Evolutionary conservation across 2,797 vertebrate species (phyloP).

Genomic region (Falco concolor): DNA sequence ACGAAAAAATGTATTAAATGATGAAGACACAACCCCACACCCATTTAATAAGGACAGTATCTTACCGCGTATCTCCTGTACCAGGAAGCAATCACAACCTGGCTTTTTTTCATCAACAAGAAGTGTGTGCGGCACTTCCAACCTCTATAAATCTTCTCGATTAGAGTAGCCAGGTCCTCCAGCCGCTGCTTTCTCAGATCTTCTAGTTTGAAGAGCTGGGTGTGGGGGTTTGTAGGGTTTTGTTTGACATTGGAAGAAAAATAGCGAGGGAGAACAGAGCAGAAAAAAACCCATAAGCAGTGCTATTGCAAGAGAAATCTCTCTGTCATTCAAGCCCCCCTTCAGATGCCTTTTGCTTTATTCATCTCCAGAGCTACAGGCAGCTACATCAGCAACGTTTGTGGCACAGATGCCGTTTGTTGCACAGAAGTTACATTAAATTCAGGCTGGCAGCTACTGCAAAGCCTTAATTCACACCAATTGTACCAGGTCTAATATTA

Average conservation of each 20-base stretch:
- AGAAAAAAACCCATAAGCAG: background rate
- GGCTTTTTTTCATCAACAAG: conserved; percentile 89
- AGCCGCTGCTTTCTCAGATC: conserved; percentile 87
- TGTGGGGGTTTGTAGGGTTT: background rate
- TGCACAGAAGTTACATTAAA: fast-evolving
- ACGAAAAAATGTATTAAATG: background rate
- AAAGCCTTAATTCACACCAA: background rate
- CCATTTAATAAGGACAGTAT: background rate
- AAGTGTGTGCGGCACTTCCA: conserved; percentile 92
- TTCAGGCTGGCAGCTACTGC: background rate
- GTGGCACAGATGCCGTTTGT: background rate
- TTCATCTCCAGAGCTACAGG: background rate
- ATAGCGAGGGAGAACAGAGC: background rate
- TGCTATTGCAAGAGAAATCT: background rate
- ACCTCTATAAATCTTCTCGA: conserved; percentile 95
- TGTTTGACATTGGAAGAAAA: background rate
- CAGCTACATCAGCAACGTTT: background rate
- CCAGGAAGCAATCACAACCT: conserved; percentile 91
- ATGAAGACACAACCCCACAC: background rate
- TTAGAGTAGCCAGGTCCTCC: conserved; percentile 90
- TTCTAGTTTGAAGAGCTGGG: conserved; percentile 92
- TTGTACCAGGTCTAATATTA: background rate
- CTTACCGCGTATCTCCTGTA: conserved; percentile 89
- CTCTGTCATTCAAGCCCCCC: background rate
- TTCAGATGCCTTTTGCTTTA: background rate